Base-by-base conservation (phyloP, 1,140 invertebrate genomes). In the Zaprionus camerounensis region DNA sequence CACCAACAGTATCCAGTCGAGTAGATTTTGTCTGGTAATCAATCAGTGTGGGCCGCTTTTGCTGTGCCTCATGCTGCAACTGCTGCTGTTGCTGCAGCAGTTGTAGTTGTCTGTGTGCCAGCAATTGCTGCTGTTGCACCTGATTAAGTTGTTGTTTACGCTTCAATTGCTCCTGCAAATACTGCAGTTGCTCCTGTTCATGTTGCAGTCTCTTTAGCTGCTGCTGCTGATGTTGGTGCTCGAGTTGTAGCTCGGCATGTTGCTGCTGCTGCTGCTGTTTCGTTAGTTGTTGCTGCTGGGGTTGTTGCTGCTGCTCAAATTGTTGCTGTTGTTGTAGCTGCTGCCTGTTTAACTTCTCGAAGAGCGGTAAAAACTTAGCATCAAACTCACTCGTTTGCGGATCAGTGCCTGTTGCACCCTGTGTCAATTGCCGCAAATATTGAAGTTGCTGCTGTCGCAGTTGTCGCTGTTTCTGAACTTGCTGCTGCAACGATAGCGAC, bases 1-100 rank as follows among this genome's bases (percentile, higher is more conserved):
- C 80, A 6, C 56, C 58, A 12, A 31, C 31, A 0, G 69, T 34
- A 6, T 38, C 6, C 0, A 86, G 12, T 1, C 59, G 56, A 4
- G 77, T 80, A 11, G 66, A 41, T 11, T 80, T 59, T 0, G 77
- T 59, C 15, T 68, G 51, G 28, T 55, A 86, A 34, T 86, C 65
- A 17, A 83, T 20, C 13, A 80, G 53, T 5, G n/a, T 53, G 15
- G 26, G 65, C 24, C 28, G 34, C 20, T n/a, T 6, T 31, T 57
- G 7, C 12, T 51, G 5, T 41, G 11, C 38, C 31, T 34, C 31
- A 11, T 20, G 15, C n/a, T 24, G 44, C 15, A 24, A 26, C n/a
- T 44, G 31, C 15, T 31, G 34, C 36, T 36, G 22, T 9, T 57
- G 51, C 2, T 61, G 56, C n/a, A 44, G 34, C 3, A 41, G 9